Evolutionary conservation across 2,113 vertebrate species (phyloP), one percentile per base, ranked within the genome.

Genomic region (Entelurus aequoreus): DNA sequence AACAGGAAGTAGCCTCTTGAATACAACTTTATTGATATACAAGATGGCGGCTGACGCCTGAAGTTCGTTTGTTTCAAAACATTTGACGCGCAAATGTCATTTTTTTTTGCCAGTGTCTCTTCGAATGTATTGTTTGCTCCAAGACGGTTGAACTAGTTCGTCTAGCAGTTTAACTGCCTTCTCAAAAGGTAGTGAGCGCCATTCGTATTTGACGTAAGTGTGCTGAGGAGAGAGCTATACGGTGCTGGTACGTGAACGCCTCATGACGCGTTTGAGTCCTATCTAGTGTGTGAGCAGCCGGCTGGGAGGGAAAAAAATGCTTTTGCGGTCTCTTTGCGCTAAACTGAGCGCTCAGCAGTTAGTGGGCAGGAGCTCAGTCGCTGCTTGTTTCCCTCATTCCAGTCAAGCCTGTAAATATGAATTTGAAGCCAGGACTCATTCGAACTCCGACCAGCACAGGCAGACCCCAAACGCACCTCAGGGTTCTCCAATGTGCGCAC

Each of bases 321-420:
- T 84, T 58, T 66, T 84, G 15, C 71, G 64, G 69, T 71, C 40
- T 2, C 42, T 86, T 16, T 68, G 67, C 74, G 74, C 65, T 65
- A 75, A 67, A 74, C 3, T 79, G 68, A 79, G 75, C 69, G 42
- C 70, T 35, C 71, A 61, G 21, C 60, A 54, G 56, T 51, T 49
- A 6, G n/a, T 66, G 50, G 46, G 59, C 37, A 77, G 63, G 46
- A 81, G 13, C 46, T 61, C 69, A 37, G 49, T 65, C 40, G 16
- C 71, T 60, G 52, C 56, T 53, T 21, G 42, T 64, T 14, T 71
- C 1, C 63, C 47, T 50, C 68, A 71, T 12, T 62, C 48, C 9
- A 2, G 57, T 10, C 64, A 65, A 4, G 12, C 37, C 12, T 61
- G 12, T 16, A 21, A 40, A 4, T 61, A 63, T 60, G 59, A 66